Evolutionary conservation across 2,888 invertebrate species (phyloP), one percentile per base, ranked within the genome.

Genomic region (Malthinus flaveolus): DNA sequence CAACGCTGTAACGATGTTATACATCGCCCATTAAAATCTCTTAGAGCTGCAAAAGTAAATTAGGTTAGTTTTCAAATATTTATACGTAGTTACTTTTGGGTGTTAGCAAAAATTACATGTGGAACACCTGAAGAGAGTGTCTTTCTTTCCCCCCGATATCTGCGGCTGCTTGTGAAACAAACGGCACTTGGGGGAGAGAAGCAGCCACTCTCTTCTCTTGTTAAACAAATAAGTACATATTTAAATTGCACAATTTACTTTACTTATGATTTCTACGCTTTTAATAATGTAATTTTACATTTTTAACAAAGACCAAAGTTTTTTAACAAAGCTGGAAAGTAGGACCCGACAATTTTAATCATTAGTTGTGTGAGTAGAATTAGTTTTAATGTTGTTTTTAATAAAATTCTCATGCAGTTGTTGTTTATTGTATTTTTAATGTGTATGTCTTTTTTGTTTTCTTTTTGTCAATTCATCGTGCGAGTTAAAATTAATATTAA

Each of bases 231-330:
- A 32, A 32, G 11, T 33, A n/a, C 47, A 32, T 34, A n/a, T 8
- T 49, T 35, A 10, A 13, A 36, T 35, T 23, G 15, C 45, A 32
- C 32, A 46, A 45, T 31, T 39, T 34, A 15, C 34, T 15, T 13
- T 32, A 15, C 10, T 23, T 23, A 23, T 23, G 5, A 23, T 23
- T 23, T 23, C 23, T 23, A 52, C 31, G 42, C 33, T 52, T 51
- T 31, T 32, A 15, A 34, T 45, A 34, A 37, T 50, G 47, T 36
- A 35, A 35, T 39, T 49, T 13, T 49, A 32, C 9, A 36, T 46
- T 45, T n/a, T 45, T 50, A 53, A 58, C 53, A 52, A 52, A 58
- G 57, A 58, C 58, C 45, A 54, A 54, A 54, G 54, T 54, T 54
- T 48, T 15, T 47, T 54, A 54, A 36, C 48, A 52, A 52, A 56